These are phyloP conservation scores for Tachystola acroxantha DNA, from an alignment of 2,888 invertebrate genomes.

Conservation along the genomic window DNA sequence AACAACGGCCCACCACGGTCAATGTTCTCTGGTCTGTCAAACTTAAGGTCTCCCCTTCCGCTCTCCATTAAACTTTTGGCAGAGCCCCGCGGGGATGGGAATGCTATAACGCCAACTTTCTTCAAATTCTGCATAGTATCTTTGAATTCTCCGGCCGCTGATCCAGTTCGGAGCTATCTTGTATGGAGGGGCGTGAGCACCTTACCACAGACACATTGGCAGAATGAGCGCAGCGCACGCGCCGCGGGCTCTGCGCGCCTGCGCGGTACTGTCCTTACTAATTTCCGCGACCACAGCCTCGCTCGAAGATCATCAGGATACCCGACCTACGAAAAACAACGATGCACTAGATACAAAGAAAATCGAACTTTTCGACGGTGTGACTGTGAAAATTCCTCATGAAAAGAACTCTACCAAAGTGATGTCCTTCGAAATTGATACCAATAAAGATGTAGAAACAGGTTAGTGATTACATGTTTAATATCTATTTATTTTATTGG, in stretches of 20 bases:
- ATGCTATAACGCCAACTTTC: background rate
- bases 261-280: constrained; percentile 20
- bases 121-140: background rate
- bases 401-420: constrained; percentile 37
- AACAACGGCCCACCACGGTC: background rate
- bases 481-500: background rate
- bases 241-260: constrained; percentile 27
- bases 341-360: constrained; percentile 29
- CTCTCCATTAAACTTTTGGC: background rate
- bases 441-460: constrained; percentile 33
- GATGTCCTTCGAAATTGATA: constrained; percentile 53
- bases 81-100: background rate
- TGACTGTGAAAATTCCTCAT: constrained; percentile 47
- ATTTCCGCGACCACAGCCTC: constrained; percentile 24
- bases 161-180: constrained; percentile 10
- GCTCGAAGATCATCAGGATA: constrained; percentile 16
- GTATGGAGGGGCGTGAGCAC: constrained; percentile 9
- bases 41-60: no score
- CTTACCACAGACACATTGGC: constrained; percentile 33
- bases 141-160: constrained; percentile 4
- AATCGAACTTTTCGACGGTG: constrained; percentile 53
- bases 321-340: constrained; percentile 5
- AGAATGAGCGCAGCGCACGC: constrained; percentile 49
- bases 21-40: no score
- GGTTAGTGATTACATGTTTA: constrained; percentile 40